These are phyloP conservation scores for Cryptus armator DNA, from an alignment of 2,888 invertebrate genomes.

Conservation along the genomic window DNA sequence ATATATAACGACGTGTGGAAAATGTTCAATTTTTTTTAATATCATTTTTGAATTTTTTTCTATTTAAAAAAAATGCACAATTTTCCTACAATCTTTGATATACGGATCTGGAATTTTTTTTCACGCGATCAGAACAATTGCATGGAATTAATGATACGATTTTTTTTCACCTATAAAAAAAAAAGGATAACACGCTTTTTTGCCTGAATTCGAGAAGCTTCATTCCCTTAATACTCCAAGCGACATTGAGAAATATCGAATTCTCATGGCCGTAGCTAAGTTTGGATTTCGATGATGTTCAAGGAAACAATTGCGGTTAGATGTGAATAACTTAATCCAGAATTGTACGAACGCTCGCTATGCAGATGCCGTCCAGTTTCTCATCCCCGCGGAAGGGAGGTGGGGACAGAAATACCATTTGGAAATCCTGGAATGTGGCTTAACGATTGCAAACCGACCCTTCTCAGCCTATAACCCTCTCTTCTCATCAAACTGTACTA, in stretches of 20 bases:
- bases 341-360: constrained; percentile 72
- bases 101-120: too few species aligned
- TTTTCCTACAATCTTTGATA: too few species aligned
- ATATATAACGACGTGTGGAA: too few species aligned
- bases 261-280: background rate
- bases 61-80: too few species aligned
- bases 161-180: background rate
- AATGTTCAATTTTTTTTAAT: too few species aligned
- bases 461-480: constrained; percentile 52
- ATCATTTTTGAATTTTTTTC: too few species aligned
- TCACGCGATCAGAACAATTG: too few species aligned
- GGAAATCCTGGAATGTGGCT: constrained; percentile 81
- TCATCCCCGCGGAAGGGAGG: background rate
- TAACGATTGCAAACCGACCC: constrained; percentile 79
- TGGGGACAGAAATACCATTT: constrained; percentile 77
- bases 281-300: constrained; percentile 24
- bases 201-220: too few species aligned
- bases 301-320: constrained; percentile 58
- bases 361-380: constrained; percentile 68
- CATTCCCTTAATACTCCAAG: background rate
- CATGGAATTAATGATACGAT: too few species aligned
- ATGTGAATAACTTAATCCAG: constrained; percentile 70
- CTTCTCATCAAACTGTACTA: constrained; percentile 63
- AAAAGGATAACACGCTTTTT: background rate
- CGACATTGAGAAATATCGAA: background rate